Evolutionary conservation across 2,797 vertebrate species (phyloP).

Genomic region (Acipenser transmontanus): DNA sequence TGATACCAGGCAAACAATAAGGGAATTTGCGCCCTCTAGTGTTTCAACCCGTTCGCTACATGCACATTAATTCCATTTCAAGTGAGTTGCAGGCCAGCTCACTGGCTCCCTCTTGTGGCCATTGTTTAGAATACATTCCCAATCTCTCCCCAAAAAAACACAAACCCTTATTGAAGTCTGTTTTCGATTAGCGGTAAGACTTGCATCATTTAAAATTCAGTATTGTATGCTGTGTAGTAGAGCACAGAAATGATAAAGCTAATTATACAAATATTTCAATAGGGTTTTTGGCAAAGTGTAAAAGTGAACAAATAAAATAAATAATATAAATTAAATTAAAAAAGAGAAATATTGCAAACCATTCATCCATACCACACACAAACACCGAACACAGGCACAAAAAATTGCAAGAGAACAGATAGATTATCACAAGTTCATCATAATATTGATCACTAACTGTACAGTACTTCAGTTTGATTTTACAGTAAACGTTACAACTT

Average conservation of each 20-base stretch:
- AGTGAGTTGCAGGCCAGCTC: no score
- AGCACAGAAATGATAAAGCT: slow-evolving; percentile 6
- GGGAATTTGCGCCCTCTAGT: no score
- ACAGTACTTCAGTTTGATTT: slow-evolving; percentile 59
- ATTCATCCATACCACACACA: slow-evolving; percentile 27
- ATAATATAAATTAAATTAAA: slow-evolving; percentile 18
- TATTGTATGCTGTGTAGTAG: no score
- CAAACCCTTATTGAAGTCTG: no score
- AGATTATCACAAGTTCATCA: slow-evolving; percentile 36
- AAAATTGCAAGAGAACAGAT: slow-evolving; percentile 36
- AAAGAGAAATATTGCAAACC: slow-evolving; percentile 13
- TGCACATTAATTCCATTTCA: no score
- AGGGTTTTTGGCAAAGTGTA: neutral
- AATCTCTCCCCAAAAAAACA: no score
- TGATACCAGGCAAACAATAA: no score
- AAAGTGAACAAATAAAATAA: slow-evolving; percentile 7
- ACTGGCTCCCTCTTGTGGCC: no score
- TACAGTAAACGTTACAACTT: slow-evolving; percentile 57
- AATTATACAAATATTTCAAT: slow-evolving; percentile 9
- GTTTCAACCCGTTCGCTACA: no score
- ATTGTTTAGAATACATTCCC: no score
- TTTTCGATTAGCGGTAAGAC: no score
- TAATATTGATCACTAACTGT: slow-evolving; percentile 41
- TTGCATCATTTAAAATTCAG: no score
- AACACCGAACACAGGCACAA: slow-evolving; percentile 46